phyloP scores from a whole-genome alignment of 2,113 vertebrate genomes.

The Arothron firmamentum region DNA sequence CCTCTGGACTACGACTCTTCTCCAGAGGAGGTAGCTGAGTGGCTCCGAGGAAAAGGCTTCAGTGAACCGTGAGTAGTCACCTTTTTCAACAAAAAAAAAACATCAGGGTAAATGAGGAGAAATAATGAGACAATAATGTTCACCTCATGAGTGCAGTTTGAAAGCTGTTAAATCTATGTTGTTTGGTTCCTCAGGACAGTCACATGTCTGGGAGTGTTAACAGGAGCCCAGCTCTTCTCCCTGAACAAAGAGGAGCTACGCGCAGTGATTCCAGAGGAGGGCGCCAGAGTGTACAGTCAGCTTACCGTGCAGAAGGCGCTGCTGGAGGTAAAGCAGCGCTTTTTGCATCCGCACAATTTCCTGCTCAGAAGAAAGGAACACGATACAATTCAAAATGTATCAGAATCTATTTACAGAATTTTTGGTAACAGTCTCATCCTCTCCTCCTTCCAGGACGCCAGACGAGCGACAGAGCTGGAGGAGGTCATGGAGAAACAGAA shows the following conservation, averaged over 20 bases:
- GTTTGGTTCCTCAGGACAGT: slow-evolving; percentile 65
- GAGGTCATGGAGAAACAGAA: slow-evolving; percentile 88
- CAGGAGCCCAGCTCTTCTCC: slow-evolving; percentile 79
- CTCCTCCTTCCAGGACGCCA: slow-evolving; percentile 60
- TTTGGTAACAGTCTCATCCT: neutral
- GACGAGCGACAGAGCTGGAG: slow-evolving; percentile 77
- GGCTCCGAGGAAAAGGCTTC: slow-evolving; percentile 85
- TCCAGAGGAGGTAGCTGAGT: slow-evolving; percentile 75
- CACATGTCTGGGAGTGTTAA: slow-evolving; percentile 72
- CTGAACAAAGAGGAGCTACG: slow-evolving; percentile 80
- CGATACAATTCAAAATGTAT: too few relatives aligned
- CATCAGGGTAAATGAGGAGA: neutral
- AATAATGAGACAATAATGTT: neutral
- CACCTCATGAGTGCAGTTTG: neutral
- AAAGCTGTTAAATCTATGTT: neutral
- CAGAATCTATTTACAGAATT: neutral
- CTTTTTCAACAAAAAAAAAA: slow-evolving; percentile 3
- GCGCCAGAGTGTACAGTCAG: slow-evolving; percentile 85
- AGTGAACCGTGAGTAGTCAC: slow-evolving; percentile 68
- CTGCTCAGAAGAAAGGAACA: too few relatives aligned
- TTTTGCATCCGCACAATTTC: too few relatives aligned
- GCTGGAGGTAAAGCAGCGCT: slow-evolving; percentile 70
- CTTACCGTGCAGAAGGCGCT: slow-evolving; percentile 82
- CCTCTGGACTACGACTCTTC: slow-evolving; percentile 75
- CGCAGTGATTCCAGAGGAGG: slow-evolving; percentile 77